phyloP scores from a whole-genome alignment of 2,888 invertebrate genomes.

The Cyrtodaria siliqua region DNA sequence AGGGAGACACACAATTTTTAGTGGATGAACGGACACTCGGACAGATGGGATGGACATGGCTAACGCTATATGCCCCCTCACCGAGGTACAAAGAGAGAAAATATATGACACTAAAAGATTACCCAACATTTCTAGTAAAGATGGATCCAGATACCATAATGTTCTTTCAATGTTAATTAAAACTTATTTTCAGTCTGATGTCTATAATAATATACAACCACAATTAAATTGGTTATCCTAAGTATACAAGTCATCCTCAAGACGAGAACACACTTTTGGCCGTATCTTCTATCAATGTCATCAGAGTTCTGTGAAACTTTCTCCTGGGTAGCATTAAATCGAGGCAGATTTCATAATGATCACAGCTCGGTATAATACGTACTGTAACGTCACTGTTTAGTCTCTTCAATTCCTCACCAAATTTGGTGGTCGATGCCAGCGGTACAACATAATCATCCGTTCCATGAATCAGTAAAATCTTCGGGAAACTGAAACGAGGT shows the following conservation, averaged over 20 bases:
- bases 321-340: slow-evolving; percentile 79
- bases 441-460: slow-evolving; percentile 81
- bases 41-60: too few species aligned
- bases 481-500: slow-evolving; percentile 79
- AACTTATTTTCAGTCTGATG: too few species aligned
- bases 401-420: slow-evolving; percentile 76
- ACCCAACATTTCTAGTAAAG: too few species aligned
- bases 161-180: too few species aligned
- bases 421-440: slow-evolving; percentile 72
- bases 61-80: too few species aligned
- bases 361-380: slow-evolving; percentile 80
- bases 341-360: slow-evolving; percentile 80
- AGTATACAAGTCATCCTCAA: slow-evolving; percentile 1
- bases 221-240: too few species aligned
- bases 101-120: too few species aligned
- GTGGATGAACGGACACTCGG: too few species aligned
- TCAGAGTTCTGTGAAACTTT: slow-evolving; percentile 73
- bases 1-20: too few species aligned
- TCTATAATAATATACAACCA: too few species aligned
- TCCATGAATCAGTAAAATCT: slow-evolving; percentile 81
- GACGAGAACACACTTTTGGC: slow-evolving; percentile 64
- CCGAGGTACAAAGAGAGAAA: too few species aligned
- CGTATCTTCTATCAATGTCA: slow-evolving; percentile 75
- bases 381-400: slow-evolving; percentile 73
- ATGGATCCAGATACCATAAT: too few species aligned